A percentile compares a stretch with the other conserved stretches of the same genome.
phyloP scores from a whole-genome alignment of 2,113 vertebrate genomes.

The Chinchilla lanigera region DNA sequence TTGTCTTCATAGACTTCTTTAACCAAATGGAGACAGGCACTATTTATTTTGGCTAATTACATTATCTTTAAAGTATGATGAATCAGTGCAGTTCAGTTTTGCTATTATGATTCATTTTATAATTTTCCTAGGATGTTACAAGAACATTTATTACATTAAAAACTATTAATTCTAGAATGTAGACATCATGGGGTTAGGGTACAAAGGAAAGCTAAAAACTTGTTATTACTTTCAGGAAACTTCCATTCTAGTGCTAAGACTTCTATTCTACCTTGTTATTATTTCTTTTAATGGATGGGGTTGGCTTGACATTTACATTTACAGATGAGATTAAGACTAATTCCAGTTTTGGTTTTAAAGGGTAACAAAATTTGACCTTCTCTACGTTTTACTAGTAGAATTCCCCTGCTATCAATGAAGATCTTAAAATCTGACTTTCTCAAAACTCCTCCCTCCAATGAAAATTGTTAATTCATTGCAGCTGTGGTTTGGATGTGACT shows the following conservation, averaged over 20 bases:
- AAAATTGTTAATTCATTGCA: neutral
- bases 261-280: neutral
- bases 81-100: neutral
- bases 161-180: neutral
- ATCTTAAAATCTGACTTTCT: slow-evolving; percentile 24
- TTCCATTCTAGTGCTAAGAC: neutral
- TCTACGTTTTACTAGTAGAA: neutral
- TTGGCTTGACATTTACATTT: slow-evolving; percentile 16
- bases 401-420: neutral
- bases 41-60: neutral
- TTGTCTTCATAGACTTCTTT: neutral
- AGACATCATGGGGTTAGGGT: neutral
- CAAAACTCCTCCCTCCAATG: neutral
- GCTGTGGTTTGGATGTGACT: no score
- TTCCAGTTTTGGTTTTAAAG: neutral
- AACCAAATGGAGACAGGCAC: neutral
- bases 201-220: neutral
- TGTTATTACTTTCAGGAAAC: neutral
- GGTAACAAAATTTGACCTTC: neutral
- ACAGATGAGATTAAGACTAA: slow-evolving; percentile 48
- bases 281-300: neutral
- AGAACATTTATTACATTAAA: neutral
- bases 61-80: neutral
- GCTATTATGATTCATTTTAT: neutral
- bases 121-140: neutral